Evolutionary conservation across 2,113 vertebrate species (phyloP).

Genomic region (Cepphus grylle): DNA sequence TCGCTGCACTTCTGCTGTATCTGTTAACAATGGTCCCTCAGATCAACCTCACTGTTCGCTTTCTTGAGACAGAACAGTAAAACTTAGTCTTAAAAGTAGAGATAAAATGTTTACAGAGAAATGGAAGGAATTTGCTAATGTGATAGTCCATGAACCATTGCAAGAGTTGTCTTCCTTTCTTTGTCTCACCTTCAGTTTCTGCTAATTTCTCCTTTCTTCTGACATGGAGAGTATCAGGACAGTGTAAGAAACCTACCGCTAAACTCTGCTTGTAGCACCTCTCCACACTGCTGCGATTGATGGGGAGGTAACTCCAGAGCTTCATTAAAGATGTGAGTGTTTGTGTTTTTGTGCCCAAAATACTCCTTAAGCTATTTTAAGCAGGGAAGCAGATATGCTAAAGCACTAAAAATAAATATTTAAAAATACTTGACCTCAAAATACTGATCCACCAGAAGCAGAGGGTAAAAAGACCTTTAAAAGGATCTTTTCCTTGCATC

Average conservation of each 20-base stretch:
- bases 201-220: background rate
- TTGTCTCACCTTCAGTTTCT: background rate
- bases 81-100: background rate
- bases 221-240: background rate
- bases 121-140: background rate
- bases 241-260: background rate
- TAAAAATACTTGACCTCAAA: conserved; percentile 57
- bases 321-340: background rate
- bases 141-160: background rate
- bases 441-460: background rate
- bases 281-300: background rate
- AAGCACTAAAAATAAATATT: conserved; percentile 40
- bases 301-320: background rate
- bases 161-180: background rate
- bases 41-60: background rate
- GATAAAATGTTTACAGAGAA: background rate
- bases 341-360: conserved; percentile 10
- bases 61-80: background rate
- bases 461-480: background rate
- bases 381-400: conserved; percentile 5
- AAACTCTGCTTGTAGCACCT: background rate
- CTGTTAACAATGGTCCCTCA: background rate
- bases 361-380: conserved; percentile 41
- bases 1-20: background rate
- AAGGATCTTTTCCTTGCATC: background rate